Conservation (phyloP, 2,888 invertebrate genomes). For the Eremobia ochroleuca region DNA sequence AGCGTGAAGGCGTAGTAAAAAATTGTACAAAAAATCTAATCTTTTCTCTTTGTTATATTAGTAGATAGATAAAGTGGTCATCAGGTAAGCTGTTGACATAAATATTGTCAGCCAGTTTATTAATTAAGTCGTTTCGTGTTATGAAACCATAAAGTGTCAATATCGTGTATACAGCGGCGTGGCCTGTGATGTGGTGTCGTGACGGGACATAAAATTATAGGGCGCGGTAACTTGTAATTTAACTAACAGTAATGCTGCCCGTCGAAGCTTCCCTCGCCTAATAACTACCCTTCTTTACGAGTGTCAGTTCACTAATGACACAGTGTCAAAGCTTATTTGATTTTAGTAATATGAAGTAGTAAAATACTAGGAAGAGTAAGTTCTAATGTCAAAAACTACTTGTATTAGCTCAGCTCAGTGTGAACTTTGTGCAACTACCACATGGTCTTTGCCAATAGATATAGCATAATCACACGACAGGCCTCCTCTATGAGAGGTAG, state of each 20-base stretch:
- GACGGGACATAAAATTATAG: slow-evolving; percentile 63
- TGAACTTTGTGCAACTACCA: not conserved
- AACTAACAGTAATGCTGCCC: slow-evolving; percentile 36
- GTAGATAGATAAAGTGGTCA: slow-evolving; percentile 22
- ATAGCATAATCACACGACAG: not conserved
- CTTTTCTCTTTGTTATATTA: not conserved
- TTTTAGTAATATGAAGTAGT: slow-evolving; percentile 8
- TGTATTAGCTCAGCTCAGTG: not conserved
- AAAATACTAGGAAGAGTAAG: not conserved
- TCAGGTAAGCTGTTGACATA: slow-evolving; percentile 45
- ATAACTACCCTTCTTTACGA: slow-evolving; percentile 26
- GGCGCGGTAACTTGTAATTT: slow-evolving; percentile 64
- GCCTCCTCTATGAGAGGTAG: not conserved
- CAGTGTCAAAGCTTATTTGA: slow-evolving; percentile 29
- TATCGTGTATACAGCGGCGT: slow-evolving; percentile 57
- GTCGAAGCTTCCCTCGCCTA: slow-evolving; percentile 17
- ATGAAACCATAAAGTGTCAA: slow-evolving; percentile 70
- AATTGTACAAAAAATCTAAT: not conserved
- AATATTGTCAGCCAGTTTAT: slow-evolving; percentile 52
- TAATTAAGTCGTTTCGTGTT: slow-evolving; percentile 67
- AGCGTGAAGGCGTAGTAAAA: not conserved
- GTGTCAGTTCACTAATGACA: slow-evolving; percentile 35
- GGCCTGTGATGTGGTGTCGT: slow-evolving; percentile 46
- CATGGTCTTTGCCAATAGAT: slow-evolving; percentile 2
- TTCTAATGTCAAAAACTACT: not conserved